These are phyloP conservation scores for Drosophila nannoptera DNA, from an alignment of 1,140 invertebrate species.

Conservation along the genomic window DNA sequence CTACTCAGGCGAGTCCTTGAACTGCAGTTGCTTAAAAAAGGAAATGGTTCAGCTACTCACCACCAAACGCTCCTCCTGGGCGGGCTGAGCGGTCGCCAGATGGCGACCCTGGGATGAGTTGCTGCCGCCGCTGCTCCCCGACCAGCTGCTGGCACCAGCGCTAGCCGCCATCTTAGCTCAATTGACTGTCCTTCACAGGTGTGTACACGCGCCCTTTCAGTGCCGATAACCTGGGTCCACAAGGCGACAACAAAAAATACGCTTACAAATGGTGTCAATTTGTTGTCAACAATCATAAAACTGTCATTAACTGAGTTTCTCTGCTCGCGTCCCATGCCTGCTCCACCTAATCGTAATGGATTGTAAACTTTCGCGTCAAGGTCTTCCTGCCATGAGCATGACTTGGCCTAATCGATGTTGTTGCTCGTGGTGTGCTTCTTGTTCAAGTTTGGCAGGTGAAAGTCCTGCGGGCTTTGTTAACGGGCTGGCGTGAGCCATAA, in stretches of 20 bases:
- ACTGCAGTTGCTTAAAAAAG: background rate
- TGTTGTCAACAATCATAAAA: conserved; percentile 75
- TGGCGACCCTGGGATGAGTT: conserved; percentile 61
- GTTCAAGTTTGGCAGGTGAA: conserved; percentile 1
- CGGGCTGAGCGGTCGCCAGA: conserved; percentile 43
- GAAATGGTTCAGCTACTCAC: conserved; percentile 22
- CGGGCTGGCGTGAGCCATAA: conserved; percentile 59
- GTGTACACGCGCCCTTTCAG: conserved; percentile 48
- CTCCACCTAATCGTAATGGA: conserved; percentile 45
- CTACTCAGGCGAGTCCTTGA: conserved; percentile 21
- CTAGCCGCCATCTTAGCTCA: conserved; percentile 52
- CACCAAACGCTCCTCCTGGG: conserved; percentile 73
- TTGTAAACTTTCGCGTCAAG: conserved; percentile 68
- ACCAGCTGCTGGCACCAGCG: conserved; percentile 68
- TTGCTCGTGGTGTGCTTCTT: background rate
- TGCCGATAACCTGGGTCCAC: conserved; percentile 45
- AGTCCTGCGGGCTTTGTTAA: conserved; percentile 46
- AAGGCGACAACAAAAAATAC: conserved; percentile 30
- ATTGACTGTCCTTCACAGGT: conserved; percentile 32
- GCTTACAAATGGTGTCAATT: conserved; percentile 73
- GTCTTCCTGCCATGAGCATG: conserved; percentile 36
- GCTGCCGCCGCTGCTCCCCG: conserved; percentile 72
- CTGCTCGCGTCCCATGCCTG: conserved; percentile 4
- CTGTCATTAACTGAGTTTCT: conserved; percentile 50
- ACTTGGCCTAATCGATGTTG: conserved; percentile 43